Evolutionary conservation across 2,797 vertebrate species (phyloP), one percentile per base, ranked within the genome.

Genomic region (Enteromius anoplus): DNA sequence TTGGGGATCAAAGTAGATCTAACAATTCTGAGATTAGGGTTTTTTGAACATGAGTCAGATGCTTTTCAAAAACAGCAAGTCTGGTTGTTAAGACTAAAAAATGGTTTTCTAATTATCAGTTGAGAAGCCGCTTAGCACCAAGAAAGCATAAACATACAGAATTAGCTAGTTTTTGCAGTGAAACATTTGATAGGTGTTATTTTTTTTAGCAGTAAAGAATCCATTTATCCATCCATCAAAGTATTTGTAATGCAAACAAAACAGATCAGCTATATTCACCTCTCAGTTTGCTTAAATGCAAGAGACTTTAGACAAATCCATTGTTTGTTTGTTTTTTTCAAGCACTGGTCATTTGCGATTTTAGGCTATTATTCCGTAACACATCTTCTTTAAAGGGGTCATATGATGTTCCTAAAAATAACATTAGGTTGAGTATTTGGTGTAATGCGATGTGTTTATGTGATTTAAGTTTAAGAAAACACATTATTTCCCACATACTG

Each of bases 1-100:
- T 75, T 66, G 7, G 60, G 49, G 71, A 75, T 75, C 62, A 82
- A 75, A 75, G 47, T 51, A 66, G 32, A 82, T 29, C 71, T 55
- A 53, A 82, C 62, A 82, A 75, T 68, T 65, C 1, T n/a, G 10
- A 66, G 62, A 75, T 53, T 75, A 66, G 34, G 47, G 71, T 71
- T 66, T n/a, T 26, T 82, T 29, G 34, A 75, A 34, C 45, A 42
- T 75, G 80, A 82, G 60, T 75, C 47, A 75, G 60, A 73, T 26
- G 60, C 23, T 68, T 82, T 66, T 65, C 32, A 75, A 75, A 75
- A 51, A 62, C 69, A 26, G 7, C 40, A 23, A 34, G 29, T 40
- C 80, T 66, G 58, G 58, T 66, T 60, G 34, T 40, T 65, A 40
- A 51, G 19, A 65, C 60, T 42, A 66, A 75, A 81, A 62, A 34